Base-by-base conservation (phyloP, 2,888 invertebrate genomes). In the Biston betularia region DNA sequence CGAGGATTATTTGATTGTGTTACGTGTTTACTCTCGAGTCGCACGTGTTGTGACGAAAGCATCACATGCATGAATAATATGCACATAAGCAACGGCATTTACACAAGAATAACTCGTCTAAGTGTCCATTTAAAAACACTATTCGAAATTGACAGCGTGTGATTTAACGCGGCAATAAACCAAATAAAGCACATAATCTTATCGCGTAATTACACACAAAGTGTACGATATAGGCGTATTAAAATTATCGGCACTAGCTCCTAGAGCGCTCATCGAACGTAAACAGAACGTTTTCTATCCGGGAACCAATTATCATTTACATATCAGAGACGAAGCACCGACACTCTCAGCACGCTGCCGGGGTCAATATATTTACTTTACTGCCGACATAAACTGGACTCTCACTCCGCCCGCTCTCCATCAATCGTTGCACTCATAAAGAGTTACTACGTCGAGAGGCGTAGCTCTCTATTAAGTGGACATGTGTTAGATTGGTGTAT, bases 301-400 rank as follows among this genome's bases (percentile, higher is more conserved):
- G 86, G 86, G 89, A 92, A 90, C 90, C 90, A 93, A 92, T 93
- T 92, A 92, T 92, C 92, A 92, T 92, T 92, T 89, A 92, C 91
- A 91, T 92, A 92, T 92, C 91, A 91, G 86, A 92, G 89, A 89
- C 86, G 88, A 87, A 85, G 89, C 81, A 87, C 91, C 90, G 92
- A 89, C 89, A 86, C 85, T 86, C 84, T 89, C 85, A 87, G 89
- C 89, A 88, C 87, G 89, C 86, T 88, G 89, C 83, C 84, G 89
- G 89, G 92, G 90, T 92, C 92, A 92, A 91, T 89, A 92, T 86
- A 90, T 92, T 90, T 92, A 89, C 85, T 84, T 79, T 79, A 76
- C 75, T 75, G 75, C 92, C 90, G 91, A 54, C 79, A 65, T 83
- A 79, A 67, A 68, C 68, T 82, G 90, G 82, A 68, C 84, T 78